phyloP scores from a whole-genome alignment of 2,113 vertebrate genomes.

The Eurystomus gularis region DNA sequence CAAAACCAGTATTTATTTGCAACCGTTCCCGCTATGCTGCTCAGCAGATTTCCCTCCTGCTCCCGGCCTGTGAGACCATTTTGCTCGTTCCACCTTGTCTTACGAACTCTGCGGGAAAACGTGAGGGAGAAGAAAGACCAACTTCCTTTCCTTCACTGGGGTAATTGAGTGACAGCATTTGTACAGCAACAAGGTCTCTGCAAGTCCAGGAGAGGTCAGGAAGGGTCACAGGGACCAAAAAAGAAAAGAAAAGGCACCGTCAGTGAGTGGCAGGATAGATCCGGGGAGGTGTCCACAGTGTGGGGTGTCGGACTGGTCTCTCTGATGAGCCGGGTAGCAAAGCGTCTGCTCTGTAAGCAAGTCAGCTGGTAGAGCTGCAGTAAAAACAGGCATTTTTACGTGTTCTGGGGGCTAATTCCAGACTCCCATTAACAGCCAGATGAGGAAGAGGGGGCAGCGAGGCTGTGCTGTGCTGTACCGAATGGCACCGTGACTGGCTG shows the following conservation, averaged over 20 bases:
- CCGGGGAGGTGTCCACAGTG: not conserved
- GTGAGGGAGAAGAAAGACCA: not conserved
- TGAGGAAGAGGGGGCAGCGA: not conserved
- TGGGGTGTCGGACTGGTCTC: not conserved
- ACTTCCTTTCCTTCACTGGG: not conserved
- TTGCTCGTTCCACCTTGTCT: not conserved
- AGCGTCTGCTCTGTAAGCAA: not conserved
- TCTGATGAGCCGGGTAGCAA: not conserved
- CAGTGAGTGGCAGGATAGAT: not conserved
- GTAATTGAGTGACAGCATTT: not conserved
- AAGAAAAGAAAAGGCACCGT: not conserved
- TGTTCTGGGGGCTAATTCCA: not conserved
- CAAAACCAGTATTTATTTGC: not conserved
- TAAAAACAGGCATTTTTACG: rapidly evolving
- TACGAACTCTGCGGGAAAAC: not conserved
- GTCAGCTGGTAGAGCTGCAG: not conserved
- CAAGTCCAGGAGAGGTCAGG: not conserved
- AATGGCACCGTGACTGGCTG: rapidly evolving
- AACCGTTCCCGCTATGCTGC: not conserved
- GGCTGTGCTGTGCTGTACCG: not conserved
- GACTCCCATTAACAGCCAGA: not conserved
- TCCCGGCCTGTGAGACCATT: not conserved
- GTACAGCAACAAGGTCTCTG: not conserved
- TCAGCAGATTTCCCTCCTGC: not conserved
- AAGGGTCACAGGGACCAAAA: not conserved